Evolutionary conservation across 2,797 vertebrate species (phyloP), one percentile per base, ranked within the genome.

Genomic region (Semaprochilodus insignis): DNA sequence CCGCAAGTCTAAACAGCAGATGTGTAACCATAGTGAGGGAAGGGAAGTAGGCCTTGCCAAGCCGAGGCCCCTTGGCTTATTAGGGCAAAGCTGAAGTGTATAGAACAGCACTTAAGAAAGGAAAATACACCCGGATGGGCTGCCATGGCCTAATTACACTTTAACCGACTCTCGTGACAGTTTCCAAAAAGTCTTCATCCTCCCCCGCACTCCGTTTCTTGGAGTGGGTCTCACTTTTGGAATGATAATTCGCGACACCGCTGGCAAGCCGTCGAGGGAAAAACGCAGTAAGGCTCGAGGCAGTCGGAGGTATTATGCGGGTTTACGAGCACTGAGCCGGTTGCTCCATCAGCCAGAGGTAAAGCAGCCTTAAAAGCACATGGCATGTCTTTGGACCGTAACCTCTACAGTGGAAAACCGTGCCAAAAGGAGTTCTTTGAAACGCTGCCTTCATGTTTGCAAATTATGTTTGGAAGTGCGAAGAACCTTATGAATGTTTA

Each of bases 11-110:
- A 76, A 78, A 81, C 81, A 74, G 69, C 62, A 65, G 52, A 78
- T 57, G 44, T 85, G 85, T 78, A 81, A 80, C 80, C 74, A 81
- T 83, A 72, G 74, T 67, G 54, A 82, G 27, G 54, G 52, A 69
- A 54, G 21, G 21, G 31, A 62, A 71, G 60, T 57, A 51, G 31
- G 72, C 59, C 57, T 52, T 59, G n/a, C n/a, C 23, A 19, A n/a
- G 11, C 19, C 25, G 8, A 4, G 27, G 3, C 48, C 25, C 51
- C 23, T 34, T 74, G 72, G 17, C 31, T n/a, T 14, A 40, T n/a
- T 25, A 36, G 19, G 27, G 60, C 23, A 55, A 17, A 40, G 36
- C 40, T 63, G 57, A 36, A 48, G 60, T 63, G 66, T 69, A 52
- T 76, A 59, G 73, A 65, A 74, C 69, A 80, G 55, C 34, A 25